phyloP scores from a whole-genome alignment of 2,797 vertebrate species.

The Todus mexicanus region DNA sequence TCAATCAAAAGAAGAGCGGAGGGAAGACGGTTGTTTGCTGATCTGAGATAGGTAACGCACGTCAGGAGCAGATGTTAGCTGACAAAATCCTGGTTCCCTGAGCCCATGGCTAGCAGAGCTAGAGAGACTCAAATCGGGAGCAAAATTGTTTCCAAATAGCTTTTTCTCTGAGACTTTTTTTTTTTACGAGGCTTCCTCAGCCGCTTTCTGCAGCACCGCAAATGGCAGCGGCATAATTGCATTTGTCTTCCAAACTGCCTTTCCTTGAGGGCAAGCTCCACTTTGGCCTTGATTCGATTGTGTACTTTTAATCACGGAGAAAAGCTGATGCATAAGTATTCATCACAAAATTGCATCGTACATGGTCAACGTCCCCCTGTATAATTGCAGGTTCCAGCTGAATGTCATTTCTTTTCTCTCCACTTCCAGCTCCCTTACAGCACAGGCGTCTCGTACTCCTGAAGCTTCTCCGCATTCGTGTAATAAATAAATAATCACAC shows the following conservation, averaged over 20 bases:
- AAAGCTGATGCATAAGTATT: conserved; percentile 50
- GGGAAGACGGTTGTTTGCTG: neutral
- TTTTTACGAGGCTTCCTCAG: neutral
- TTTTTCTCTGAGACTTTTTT: neutral
- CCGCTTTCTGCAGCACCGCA: neutral
- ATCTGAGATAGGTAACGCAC: neutral
- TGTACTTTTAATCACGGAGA: conserved; percentile 58
- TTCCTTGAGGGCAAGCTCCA: conserved; percentile 43
- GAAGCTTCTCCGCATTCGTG: neutral
- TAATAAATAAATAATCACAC: conserved; percentile 65
- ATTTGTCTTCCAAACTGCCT: conserved; percentile 54
- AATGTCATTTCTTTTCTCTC: conserved; percentile 35
- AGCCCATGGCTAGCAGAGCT: neutral
- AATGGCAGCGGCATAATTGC: conserved; percentile 23
- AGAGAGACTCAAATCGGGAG: neutral
- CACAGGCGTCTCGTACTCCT: neutral
- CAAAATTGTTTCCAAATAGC: neutral
- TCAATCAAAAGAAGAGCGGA: neutral
- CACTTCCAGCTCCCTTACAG: conserved; percentile 6
- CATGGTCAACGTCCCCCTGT: neutral
- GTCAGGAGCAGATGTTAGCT: neutral
- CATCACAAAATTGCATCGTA: conserved; percentile 56
- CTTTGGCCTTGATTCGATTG: conserved; percentile 57
- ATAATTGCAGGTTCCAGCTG: conserved; percentile 44
- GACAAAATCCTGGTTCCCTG: neutral